Conservation (phyloP, 2,797 vertebrate genomes). For the Lacerta agilis region DNA sequence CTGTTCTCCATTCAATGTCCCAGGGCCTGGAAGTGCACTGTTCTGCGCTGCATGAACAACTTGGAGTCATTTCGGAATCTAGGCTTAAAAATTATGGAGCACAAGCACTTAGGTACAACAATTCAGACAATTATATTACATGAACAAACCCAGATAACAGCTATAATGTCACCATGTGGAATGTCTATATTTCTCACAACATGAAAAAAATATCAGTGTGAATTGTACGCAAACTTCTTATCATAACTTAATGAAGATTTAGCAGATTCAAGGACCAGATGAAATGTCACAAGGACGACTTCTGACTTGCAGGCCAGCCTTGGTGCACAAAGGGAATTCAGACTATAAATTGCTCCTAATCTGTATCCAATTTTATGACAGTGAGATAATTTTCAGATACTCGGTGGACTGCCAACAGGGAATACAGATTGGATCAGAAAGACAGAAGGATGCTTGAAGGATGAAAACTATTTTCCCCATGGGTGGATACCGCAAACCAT, state of each 20-base stretch:
- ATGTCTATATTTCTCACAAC: not conserved
- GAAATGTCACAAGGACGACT: not conserved
- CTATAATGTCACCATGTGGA: not conserved
- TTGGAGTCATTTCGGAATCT: not conserved
- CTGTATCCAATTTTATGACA: not conserved
- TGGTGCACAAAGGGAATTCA: not conserved
- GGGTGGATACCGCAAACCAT: not conserved
- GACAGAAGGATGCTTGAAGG: not conserved
- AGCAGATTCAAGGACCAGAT: not conserved
- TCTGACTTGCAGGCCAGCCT: not conserved
- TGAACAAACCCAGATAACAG: not conserved
- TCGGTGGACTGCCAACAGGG: not conserved
- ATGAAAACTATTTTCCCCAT: not conserved
- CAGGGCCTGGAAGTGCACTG: not conserved
- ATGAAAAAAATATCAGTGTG: not conserved
- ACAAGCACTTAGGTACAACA: not conserved
- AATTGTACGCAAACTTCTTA: not conserved
- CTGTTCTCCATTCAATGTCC: not conserved
- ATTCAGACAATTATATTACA: not conserved
- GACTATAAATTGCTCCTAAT: not conserved
- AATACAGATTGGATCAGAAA: not conserved
- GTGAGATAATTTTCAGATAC: not conserved
- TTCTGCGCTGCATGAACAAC: not conserved
- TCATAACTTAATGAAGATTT: not conserved
- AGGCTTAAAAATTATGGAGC: not conserved